Base-by-base conservation (phyloP, 2,888 invertebrate genomes). In the Caradrina kadenii region DNA sequence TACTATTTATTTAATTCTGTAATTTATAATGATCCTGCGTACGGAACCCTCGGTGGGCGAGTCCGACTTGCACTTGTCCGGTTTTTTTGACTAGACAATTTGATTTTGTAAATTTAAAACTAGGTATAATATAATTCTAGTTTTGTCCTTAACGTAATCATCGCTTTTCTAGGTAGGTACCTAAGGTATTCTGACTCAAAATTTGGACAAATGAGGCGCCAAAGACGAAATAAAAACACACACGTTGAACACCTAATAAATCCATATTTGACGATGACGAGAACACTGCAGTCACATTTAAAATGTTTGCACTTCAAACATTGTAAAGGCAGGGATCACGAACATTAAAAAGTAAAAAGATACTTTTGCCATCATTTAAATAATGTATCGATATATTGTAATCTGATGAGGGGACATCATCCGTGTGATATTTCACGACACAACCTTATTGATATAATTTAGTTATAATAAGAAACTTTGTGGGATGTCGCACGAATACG, bases 291-390 rank as follows among this genome's bases (percentile, higher is more conserved):
- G 58, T 59, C 62, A 55, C 22, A 63, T 64, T 74, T 69, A 75
- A 74, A 74, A 70, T 82, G 78, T 86, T 84, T 85, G 82, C 82
- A 85, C 79, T 80, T 88, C 79, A 84, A 86, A 88, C 87, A 85
- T 82, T 87, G 86, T 87, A 83, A 83, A 85, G 73, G 79, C 70
- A 67, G 80, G 79, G 73, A 83, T 84, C 53, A n/a, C 81, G 66
- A 78, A 80, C 63, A 83, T 87, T 74, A 84, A 87, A 85, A 86
- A 76, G 79, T 84, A 86, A 87, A 86, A 76, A 79, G 73, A 86
- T 81, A 83, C 81, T 82, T 84, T 76, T 72, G 69, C 52, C 48
- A 56, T 67, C 73, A 78, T 76, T 79, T 74, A 76, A 79, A 82
- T 78, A 80, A 76, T 70, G 76, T 84, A 73, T 81, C 79, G 76